These are phyloP conservation scores for Eupithecia vulgata DNA, from an alignment of 2,888 invertebrate genomes.

Conservation along the genomic window DNA sequence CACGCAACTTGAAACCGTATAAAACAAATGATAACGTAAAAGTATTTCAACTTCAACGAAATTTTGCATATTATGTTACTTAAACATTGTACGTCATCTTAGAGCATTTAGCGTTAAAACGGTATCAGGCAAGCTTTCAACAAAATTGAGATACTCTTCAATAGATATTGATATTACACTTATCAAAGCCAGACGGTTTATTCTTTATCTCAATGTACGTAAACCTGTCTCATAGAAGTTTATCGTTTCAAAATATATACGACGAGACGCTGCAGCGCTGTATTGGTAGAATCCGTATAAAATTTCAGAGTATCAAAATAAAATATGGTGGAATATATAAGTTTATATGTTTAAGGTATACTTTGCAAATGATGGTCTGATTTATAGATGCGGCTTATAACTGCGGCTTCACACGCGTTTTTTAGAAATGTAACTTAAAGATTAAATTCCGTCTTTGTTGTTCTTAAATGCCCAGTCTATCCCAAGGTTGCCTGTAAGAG, in stretches of 20 bases:
- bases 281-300: conserved; percentile 2
- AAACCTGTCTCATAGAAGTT: conserved; percentile 21
- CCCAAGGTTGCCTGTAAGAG: too few species aligned
- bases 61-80: neutral
- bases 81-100: too few species aligned
- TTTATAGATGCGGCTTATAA: too few species aligned
- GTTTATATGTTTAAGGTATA: too few species aligned
- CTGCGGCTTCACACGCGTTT: too few species aligned
- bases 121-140: neutral
- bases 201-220: conserved; percentile 27
- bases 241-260: conserved; percentile 24
- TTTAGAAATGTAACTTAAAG: too few species aligned
- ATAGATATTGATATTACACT: conserved; percentile 16
- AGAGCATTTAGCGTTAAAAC: neutral
- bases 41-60: neutral
- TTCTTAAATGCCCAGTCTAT: too few species aligned
- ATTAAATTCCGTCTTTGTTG: too few species aligned
- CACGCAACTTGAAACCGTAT: conserved; percentile 1
- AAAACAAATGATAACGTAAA: neutral
- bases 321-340: neutral
- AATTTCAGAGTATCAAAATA: neutral
- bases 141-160: conserved; percentile 10
- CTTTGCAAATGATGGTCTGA: too few species aligned
- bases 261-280: conserved; percentile 3
- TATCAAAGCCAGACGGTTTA: conserved; percentile 15